These are phyloP conservation scores for Stenolophus ochropezus DNA, from an alignment of 2,888 invertebrate species.

Conservation along the genomic window DNA sequence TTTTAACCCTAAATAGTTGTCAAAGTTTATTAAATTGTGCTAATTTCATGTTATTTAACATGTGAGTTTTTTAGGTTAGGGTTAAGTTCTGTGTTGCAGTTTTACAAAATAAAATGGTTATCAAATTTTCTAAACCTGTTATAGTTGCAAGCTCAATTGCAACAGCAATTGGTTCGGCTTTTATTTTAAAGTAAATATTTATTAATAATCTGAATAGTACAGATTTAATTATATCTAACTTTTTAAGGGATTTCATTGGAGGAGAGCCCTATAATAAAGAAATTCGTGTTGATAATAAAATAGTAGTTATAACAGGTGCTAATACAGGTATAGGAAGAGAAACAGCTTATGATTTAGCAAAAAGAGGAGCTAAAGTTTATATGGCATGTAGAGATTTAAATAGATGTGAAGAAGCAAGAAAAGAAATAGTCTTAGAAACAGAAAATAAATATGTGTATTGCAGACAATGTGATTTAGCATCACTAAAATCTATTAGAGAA, in stretches of 20 bases:
- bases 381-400: conserved; percentile 90
- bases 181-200: conserved; percentile 76
- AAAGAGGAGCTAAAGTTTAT: conserved; percentile 85
- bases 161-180: conserved; percentile 74
- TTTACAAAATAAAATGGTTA: conserved; percentile 68
- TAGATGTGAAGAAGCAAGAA: conserved; percentile 83
- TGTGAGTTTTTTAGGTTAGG: not conserved
- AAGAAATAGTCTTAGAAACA: conserved; percentile 84
- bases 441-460: conserved; percentile 87
- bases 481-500: conserved; percentile 79
- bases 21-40: not conserved
- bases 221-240: too few relatives aligned
- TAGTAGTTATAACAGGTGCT: conserved; percentile 86
- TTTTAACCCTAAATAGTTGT: conserved; percentile 5
- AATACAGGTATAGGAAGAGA: conserved; percentile 89
- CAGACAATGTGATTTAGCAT: conserved; percentile 84
- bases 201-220: conserved; percentile 50
- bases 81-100: not conserved
- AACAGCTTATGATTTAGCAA: conserved; percentile 82
- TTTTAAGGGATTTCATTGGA: conserved; percentile 77
- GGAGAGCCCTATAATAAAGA: conserved; percentile 78
- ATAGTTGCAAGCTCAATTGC: conserved; percentile 75
- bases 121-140: conserved; percentile 74
- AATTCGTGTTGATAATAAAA: conserved; percentile 78
- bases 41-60: conserved; percentile 19